Conservation (phyloP, 2,113 vertebrate species). For the Orientallactaga bullata region DNA sequence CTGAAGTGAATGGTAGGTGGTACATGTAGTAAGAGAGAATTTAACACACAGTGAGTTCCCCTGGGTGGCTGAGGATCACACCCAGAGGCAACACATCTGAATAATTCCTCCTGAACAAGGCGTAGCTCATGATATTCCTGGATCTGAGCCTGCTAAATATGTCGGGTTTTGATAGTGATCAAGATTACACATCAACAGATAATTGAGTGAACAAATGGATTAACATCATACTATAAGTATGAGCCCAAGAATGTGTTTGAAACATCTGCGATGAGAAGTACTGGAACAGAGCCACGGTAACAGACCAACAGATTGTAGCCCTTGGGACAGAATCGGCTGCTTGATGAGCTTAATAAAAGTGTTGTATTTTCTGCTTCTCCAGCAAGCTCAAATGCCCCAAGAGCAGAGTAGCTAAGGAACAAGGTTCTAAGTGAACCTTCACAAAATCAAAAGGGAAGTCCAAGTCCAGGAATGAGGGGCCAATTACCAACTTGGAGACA, state of each 20-base stretch:
- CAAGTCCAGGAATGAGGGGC: constrained; percentile 6
- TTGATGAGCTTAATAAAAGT: constrained; percentile 69
- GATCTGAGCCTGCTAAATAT: constrained; percentile 63
- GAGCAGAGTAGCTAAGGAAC: constrained; percentile 64
- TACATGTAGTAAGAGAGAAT: constrained; percentile 11
- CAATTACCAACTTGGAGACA: constrained; percentile 54
- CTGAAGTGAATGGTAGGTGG: constrained; percentile 55
- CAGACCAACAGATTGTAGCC: constrained; percentile 48
- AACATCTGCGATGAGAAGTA: constrained; percentile 72
- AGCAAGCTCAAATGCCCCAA: constrained; percentile 60
- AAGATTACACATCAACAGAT: constrained; percentile 73
- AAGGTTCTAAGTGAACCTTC: constrained; percentile 41
- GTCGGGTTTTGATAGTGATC: constrained; percentile 65
- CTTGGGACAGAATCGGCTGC: constrained; percentile 24
- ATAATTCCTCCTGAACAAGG: constrained; percentile 71
- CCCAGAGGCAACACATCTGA: constrained; percentile 63
- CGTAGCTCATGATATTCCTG: constrained; percentile 56
- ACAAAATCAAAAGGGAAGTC: constrained; percentile 68
- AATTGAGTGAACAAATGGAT: constrained; percentile 71
- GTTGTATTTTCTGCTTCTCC: constrained; percentile 59
- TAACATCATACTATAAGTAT: constrained; percentile 72
- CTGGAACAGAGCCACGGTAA: constrained; percentile 65
- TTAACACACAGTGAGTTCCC: constrained; percentile 10
- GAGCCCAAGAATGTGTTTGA: constrained; percentile 72
- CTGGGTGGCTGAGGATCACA: background rate